These are phyloP conservation scores for Melanotaenia pygmaea DNA, from an alignment of 2,797 vertebrate genomes.

Conservation along the genomic window DNA sequence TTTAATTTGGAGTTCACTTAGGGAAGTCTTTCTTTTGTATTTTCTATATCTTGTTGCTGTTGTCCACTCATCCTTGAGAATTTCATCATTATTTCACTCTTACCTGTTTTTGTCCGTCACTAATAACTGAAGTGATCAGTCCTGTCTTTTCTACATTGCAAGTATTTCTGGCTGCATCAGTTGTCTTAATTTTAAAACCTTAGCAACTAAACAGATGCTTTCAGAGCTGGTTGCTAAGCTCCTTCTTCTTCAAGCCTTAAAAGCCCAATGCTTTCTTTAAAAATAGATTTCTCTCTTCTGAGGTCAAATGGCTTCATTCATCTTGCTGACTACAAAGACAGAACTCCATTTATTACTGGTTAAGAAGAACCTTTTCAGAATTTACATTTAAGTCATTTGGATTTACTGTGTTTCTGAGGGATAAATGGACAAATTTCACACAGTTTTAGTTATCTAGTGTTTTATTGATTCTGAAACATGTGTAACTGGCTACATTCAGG, in stretches of 20 bases:
- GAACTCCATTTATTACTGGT: constrained; percentile 33
- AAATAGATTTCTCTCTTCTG: constrained; percentile 63
- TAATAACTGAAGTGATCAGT: constrained; percentile 15
- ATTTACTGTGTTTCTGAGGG: constrained; percentile 2
- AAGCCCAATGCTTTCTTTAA: constrained; percentile 62
- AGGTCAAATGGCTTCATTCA: constrained; percentile 62
- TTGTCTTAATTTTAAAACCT: constrained; percentile 64
- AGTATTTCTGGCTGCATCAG: constrained; percentile 52
- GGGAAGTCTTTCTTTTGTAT: no score
- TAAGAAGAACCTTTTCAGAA: constrained; percentile 32
- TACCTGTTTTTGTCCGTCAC: constrained; percentile 13
- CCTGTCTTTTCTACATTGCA: constrained; percentile 26
- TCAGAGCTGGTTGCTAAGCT: constrained; percentile 72
- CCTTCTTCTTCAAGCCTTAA: constrained; percentile 39
- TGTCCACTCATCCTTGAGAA: background rate
- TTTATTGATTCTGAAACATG: background rate
- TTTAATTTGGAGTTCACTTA: background rate
- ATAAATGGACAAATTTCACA: constrained; percentile 1
- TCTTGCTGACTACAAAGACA: constrained; percentile 38
- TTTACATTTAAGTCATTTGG: constrained; percentile 41
- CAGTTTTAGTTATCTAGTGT: background rate
- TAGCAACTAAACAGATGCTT: constrained; percentile 71
- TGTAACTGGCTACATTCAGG: background rate
- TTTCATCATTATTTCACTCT: constrained; percentile 3
- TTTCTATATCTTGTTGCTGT: background rate